Percentiles rank a stretch among this genome's conserved stretches.
Conservation (phyloP, 2,113 vertebrate genomes). For the Hippocampus comes region DNA sequence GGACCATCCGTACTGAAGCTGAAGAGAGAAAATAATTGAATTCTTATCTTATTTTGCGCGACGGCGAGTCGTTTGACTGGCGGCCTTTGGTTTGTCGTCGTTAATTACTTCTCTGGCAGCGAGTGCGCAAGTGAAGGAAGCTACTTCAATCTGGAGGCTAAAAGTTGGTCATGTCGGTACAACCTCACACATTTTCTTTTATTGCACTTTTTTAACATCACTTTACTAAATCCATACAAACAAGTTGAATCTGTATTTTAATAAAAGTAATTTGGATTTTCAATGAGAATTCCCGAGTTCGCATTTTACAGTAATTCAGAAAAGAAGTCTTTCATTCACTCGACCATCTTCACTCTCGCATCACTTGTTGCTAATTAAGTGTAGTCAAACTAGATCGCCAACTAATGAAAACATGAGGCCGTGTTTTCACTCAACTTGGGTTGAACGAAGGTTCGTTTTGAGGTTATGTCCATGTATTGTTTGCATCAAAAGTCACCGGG, state of each 20-base stretch:
- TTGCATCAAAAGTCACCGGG: no score
- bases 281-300: no score
- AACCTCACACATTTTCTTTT: background rate
- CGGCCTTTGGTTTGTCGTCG: background rate
- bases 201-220: background rate
- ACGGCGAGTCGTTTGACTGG: slow-evolving; percentile 61
- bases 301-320: no score
- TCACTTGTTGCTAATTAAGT: no score
- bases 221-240: background rate
- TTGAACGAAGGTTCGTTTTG: no score
- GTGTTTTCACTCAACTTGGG: no score
- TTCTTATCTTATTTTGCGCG: slow-evolving; percentile 64
- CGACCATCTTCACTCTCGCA: no score
- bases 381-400: no score
- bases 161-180: background rate
- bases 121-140: background rate
- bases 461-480: no score
- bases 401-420: no score
- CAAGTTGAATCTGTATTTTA: background rate
- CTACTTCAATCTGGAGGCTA: slow-evolving; percentile 29
- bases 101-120: background rate
- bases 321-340: no score
- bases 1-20: slow-evolving; percentile 35
- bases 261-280: background rate
- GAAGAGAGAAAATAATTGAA: slow-evolving; percentile 61